Conservation (phyloP, 2,888 invertebrate species). For the Pachliopta kotzebuea region DNA sequence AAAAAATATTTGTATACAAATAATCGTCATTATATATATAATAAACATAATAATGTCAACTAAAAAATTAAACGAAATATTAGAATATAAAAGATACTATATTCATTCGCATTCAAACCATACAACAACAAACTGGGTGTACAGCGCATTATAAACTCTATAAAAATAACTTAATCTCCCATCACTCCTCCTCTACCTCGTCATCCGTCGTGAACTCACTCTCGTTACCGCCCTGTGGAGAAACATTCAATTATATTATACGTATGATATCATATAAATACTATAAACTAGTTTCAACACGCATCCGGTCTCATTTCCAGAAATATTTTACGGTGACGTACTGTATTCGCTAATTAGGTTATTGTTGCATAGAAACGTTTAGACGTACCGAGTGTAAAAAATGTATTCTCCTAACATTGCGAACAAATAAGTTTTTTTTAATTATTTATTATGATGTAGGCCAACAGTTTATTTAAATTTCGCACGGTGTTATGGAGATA, state of each 20-base stretch:
- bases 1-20: not conserved
- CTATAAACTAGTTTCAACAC: conserved; percentile 21
- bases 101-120: conserved; percentile 67
- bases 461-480: not conserved
- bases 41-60: too few species aligned
- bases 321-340: conserved; percentile 9
- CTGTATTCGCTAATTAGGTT: conserved; percentile 13
- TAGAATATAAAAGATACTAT: conserved; percentile 72
- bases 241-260: conserved; percentile 17
- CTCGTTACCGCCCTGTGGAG: conserved; percentile 76
- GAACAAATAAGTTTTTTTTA: not conserved
- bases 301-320: conserved; percentile 24
- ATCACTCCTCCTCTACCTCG: conserved; percentile 81
- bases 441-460: not conserved
- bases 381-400: not conserved
- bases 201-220: conserved; percentile 85
- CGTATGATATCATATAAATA: conserved; percentile 17
- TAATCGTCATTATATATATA: not conserved
- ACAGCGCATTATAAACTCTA: conserved; percentile 72
- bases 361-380: conserved; percentile 16
- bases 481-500: too few species aligned
- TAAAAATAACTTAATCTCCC: conserved; percentile 74
- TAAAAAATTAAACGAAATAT: conserved; percentile 36
- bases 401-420: not conserved
- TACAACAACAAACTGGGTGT: conserved; percentile 59